phyloP scores from a whole-genome alignment of 1,140 invertebrate genomes.

The Bradysia coprophila region DNA sequence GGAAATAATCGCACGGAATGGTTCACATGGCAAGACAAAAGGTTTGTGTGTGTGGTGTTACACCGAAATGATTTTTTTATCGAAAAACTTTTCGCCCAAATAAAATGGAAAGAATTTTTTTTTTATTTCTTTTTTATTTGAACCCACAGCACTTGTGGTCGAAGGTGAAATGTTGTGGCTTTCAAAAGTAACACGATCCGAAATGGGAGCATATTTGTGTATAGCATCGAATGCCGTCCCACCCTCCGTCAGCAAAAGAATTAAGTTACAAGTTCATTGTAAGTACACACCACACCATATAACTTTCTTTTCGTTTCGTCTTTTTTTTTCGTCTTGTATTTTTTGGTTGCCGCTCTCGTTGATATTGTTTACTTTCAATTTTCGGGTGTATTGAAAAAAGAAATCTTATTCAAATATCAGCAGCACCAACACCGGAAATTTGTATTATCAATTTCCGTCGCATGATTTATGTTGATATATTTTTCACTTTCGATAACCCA shows the following conservation, averaged over 20 bases:
- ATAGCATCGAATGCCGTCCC: constrained; percentile 62
- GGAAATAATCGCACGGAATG: constrained; percentile 55
- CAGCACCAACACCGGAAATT: not conserved
- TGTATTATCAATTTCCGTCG: not conserved
- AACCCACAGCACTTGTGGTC: constrained; percentile 33
- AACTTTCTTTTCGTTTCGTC: constrained; percentile 6
- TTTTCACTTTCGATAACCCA: constrained; percentile 9
- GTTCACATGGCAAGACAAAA: constrained; percentile 46
- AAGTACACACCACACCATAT: no score
- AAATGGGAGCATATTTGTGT: constrained; percentile 75
- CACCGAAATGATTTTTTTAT: not conserved
- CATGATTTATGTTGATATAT: not conserved
- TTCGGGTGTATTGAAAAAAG: no score
- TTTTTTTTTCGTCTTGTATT: not conserved
- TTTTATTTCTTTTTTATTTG: not conserved
- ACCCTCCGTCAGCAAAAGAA: constrained; percentile 58
- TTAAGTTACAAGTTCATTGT: constrained; percentile 72
- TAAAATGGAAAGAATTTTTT: no score
- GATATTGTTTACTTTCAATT: no score
- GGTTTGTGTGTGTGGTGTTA: constrained; percentile 24
- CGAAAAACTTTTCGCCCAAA: no score
- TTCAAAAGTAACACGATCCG: constrained; percentile 59
- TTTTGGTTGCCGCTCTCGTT: no score
- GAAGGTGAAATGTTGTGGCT: constrained; percentile 59
- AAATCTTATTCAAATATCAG: not conserved